Evolutionary conservation across 2,888 invertebrate species (phyloP).

Genomic region (Drosophila aldrichi): DNA sequence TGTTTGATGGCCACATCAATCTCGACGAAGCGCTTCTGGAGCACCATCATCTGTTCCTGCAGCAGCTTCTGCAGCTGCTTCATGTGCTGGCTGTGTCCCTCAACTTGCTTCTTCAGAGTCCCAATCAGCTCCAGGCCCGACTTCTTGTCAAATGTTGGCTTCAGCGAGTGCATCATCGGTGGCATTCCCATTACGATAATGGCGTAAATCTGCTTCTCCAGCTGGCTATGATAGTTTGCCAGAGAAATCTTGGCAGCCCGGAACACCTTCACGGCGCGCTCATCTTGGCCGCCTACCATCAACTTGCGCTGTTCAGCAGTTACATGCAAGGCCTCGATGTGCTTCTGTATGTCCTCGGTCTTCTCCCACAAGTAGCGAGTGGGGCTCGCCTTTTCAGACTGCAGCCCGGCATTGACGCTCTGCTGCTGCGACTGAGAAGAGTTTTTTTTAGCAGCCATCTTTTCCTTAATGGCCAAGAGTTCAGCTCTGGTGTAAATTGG

Average conservation of each 20-base stretch:
- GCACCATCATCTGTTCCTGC: neutral
- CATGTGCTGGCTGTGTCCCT: neutral
- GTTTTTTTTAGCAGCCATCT: neutral
- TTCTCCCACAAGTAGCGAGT: neutral
- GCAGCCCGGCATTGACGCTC: neutral
- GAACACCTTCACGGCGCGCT: neutral
- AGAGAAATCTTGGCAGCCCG: neutral
- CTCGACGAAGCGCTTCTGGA: too few relatives aligned
- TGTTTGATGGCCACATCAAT: neutral
- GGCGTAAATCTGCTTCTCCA: neutral
- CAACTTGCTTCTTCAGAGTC: too few relatives aligned
- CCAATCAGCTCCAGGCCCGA: neutral
- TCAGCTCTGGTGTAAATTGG: neutral
- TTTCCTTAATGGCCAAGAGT: neutral
- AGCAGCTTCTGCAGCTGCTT: neutral
- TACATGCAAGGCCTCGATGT: neutral
- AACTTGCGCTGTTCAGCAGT: neutral
- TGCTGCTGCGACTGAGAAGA: too few relatives aligned
- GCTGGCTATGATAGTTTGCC: too few relatives aligned
- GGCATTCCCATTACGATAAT: neutral
- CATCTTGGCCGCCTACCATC: accelerated
- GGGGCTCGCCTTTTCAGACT: neutral
- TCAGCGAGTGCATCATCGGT: neutral
- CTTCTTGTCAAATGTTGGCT: too few relatives aligned
- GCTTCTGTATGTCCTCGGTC: neutral